These are phyloP conservation scores for Leptodactylus fallax DNA, from an alignment of 2,797 vertebrate species.

Conservation along the genomic window DNA sequence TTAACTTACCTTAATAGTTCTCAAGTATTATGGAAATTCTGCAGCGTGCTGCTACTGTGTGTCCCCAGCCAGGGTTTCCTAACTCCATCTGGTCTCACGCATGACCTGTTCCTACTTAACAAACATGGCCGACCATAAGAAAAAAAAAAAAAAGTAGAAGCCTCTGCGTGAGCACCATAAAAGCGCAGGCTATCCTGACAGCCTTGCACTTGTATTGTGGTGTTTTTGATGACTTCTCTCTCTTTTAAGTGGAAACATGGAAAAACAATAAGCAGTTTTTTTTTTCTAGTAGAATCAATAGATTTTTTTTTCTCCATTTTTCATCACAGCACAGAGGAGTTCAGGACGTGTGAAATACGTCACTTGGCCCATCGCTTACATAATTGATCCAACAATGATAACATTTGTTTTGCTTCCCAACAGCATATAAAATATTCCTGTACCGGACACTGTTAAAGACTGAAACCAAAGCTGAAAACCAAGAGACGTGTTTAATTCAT, in stretches of 20 bases:
- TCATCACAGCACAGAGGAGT: constrained; percentile 17
- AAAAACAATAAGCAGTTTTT: constrained; percentile 18
- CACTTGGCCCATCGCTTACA: constrained; percentile 27
- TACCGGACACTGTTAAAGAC: background rate
- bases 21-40: too few relatives aligned
- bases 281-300: background rate
- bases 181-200: background rate
- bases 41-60: too few relatives aligned
- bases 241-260: background rate
- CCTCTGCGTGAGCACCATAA: too few relatives aligned
- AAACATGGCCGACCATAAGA: too few relatives aligned
- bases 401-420: constrained; percentile 48
- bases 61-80: too few relatives aligned
- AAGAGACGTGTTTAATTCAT: constrained; percentile 16
- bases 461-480: constrained; percentile 19
- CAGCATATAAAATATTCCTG: constrained; percentile 45
- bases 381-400: constrained; percentile 57
- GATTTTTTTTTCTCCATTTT: constrained; percentile 19
- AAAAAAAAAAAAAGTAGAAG: too few relatives aligned
- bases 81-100: too few relatives aligned
- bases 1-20: too few relatives aligned
- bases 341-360: constrained; percentile 54
- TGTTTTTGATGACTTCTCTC: background rate
- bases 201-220: background rate
- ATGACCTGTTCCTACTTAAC: too few relatives aligned